Percentiles rank a stretch among this genome's conserved stretches.
Conservation (phyloP, 2,888 invertebrate genomes). For the Tanaodytes sp. region DNA sequence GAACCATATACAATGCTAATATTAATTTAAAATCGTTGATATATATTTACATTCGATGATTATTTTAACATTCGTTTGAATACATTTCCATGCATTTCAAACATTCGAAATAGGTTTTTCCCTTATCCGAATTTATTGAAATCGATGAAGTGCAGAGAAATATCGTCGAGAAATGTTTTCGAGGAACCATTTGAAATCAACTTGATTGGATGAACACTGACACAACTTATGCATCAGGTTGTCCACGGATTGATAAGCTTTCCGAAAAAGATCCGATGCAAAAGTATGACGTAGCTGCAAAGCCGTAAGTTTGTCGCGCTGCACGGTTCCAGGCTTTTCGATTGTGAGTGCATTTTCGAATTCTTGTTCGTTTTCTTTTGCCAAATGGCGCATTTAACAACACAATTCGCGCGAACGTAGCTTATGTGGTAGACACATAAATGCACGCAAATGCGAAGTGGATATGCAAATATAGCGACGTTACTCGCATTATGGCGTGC, state of each 20-base stretch:
- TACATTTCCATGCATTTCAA: no score
- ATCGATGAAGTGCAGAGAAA: slow-evolving; percentile 42
- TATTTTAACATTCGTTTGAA: no score
- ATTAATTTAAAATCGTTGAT: no score
- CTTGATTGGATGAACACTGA: slow-evolving; percentile 40
- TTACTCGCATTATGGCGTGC: slow-evolving; percentile 55
- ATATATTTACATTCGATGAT: no score
- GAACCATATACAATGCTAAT: no score
- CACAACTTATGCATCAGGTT: slow-evolving; percentile 36
- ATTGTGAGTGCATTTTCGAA: no score
- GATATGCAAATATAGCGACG: slow-evolving; percentile 64
- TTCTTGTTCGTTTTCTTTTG: slow-evolving; percentile 3
- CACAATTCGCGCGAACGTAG: slow-evolving; percentile 46
- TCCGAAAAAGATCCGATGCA: slow-evolving; percentile 16
- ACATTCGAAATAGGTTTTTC: no score
- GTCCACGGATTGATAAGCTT: slow-evolving; percentile 30
- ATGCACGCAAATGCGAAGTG: slow-evolving; percentile 59
- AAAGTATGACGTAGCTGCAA: not conserved
- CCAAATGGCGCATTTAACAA: slow-evolving; percentile 49
- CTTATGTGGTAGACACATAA: slow-evolving; percentile 53
- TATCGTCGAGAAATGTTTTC: slow-evolving; percentile 35
- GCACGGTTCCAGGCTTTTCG: no score
- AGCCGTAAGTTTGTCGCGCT: no score
- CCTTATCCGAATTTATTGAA: slow-evolving; percentile 40
- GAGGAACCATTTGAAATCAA: slow-evolving; percentile 29